Conservation (phyloP, 2,797 vertebrate species). For the Acanthurus tractus region DNA sequence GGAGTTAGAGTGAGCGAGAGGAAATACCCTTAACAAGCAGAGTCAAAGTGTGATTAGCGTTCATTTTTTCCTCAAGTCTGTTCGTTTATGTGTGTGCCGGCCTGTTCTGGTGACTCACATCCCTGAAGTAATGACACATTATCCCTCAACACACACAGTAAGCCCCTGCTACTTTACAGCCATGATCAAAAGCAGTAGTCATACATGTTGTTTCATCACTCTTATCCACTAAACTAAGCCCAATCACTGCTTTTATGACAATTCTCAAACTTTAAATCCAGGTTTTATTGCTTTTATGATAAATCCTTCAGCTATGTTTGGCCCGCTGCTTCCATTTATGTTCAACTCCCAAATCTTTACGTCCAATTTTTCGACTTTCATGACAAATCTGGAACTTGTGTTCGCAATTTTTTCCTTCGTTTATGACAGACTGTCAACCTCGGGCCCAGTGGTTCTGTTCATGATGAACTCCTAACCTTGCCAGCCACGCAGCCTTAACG, state of each 20-base stretch:
- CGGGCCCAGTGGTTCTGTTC: constrained; percentile 47
- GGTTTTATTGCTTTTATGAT: constrained; percentile 61
- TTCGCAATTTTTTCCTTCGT: constrained; percentile 13
- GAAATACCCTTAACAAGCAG: constrained; percentile 84
- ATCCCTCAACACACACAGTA: constrained; percentile 80
- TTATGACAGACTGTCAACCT: constrained; percentile 44
- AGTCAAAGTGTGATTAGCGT: constrained; percentile 82
- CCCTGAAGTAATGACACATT: constrained; percentile 83
- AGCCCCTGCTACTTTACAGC: constrained; percentile 76
- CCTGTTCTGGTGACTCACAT: constrained; percentile 80
- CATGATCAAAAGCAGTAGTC: constrained; percentile 80
- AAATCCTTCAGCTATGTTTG: constrained; percentile 42
- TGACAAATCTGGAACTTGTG: constrained; percentile 45
- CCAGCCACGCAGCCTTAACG: constrained; percentile 61
- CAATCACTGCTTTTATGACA: constrained; percentile 69
- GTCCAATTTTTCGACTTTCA: constrained; percentile 45
- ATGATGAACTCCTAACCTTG: constrained; percentile 71
- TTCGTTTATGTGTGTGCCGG: constrained; percentile 70
- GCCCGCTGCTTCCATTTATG: constrained; percentile 41
- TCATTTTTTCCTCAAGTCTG: constrained; percentile 68
- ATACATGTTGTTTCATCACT: constrained; percentile 73
- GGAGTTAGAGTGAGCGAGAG: constrained; percentile 77
- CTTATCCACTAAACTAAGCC: constrained; percentile 69
- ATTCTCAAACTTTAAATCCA: constrained; percentile 66
- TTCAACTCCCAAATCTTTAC: constrained; percentile 30